Evolutionary conservation across 2,888 invertebrate species (phyloP).

Genomic region (Meta bourneti): DNA sequence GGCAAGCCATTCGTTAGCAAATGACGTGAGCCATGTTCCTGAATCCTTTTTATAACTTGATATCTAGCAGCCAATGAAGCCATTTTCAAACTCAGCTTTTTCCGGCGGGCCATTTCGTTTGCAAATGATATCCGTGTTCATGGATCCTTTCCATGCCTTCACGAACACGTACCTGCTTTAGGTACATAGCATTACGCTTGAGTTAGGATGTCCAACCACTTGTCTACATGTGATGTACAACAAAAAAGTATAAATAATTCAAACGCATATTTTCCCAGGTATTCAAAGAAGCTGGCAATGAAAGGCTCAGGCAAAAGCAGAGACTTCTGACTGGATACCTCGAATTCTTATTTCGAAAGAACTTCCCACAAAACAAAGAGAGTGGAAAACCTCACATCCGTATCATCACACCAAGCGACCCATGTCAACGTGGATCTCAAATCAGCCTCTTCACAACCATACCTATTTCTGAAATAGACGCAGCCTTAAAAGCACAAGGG

Average conservation of each 20-base stretch:
- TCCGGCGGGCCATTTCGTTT: no score
- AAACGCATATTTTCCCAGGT: constrained; percentile 80
- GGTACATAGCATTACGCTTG: no score
- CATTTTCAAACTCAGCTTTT: no score
- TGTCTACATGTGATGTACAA: no score
- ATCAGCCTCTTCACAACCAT: constrained; percentile 82
- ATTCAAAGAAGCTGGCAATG: constrained; percentile 82
- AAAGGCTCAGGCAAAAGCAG: constrained; percentile 81
- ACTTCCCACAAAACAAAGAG: constrained; percentile 77
- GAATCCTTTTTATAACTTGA: no score
- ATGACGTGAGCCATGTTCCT: no score
- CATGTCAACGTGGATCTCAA: constrained; percentile 83
- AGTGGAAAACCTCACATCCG: constrained; percentile 77
- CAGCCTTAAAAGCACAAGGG: constrained; percentile 82
- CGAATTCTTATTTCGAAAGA: constrained; percentile 81
- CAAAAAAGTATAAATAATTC: neutral
- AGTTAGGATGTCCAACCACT: no score
- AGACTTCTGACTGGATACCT: constrained; percentile 83
- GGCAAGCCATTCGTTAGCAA: no score
- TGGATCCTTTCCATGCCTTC: no score
- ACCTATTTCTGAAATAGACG: constrained; percentile 81
- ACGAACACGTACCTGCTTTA: no score
- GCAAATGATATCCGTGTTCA: no score
- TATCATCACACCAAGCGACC: constrained; percentile 83
- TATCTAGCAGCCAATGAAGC: no score